Evolutionary conservation across 2,888 invertebrate genomes (phyloP).

Genomic region (Diloba caeruleocephala): DNA sequence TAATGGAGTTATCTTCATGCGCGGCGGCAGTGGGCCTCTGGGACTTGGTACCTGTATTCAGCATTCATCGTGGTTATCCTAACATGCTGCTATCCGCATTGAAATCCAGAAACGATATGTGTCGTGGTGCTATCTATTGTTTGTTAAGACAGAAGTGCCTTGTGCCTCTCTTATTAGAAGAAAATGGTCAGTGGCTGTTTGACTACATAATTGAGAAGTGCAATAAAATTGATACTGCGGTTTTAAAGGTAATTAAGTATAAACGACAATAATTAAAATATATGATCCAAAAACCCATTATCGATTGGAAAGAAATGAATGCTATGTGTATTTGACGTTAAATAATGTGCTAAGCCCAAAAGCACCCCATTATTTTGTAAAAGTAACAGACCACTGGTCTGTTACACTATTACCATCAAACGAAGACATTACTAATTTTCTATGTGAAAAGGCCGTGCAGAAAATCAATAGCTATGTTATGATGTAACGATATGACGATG

Average conservation of each 20-base stretch:
- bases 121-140: conserved; percentile 76
- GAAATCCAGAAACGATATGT: conserved; percentile 68
- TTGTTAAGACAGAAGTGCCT: conserved; percentile 70
- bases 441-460: too few species aligned
- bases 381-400: too few species aligned
- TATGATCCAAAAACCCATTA: too few species aligned
- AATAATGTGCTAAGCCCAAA: too few species aligned
- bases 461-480: too few species aligned
- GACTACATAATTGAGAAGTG: conserved; percentile 87
- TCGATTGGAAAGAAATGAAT: too few species aligned
- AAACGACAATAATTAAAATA: too few species aligned
- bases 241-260: conserved; percentile 89
- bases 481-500: too few species aligned
- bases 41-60: conserved; percentile 79
- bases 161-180: conserved; percentile 76
- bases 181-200: conserved; percentile 84
- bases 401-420: too few species aligned
- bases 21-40: conserved; percentile 84
- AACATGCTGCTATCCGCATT: conserved; percentile 71
- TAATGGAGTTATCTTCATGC: conserved; percentile 73
- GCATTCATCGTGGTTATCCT: conserved; percentile 76
- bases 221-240: conserved; percentile 82
- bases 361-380: too few species aligned
- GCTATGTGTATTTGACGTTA: too few species aligned
- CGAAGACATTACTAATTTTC: too few species aligned